A percentile compares a stretch with the other conserved stretches of the same genome.
Evolutionary conservation across 2,888 invertebrate species (phyloP).

Genomic region (Caenorhabditis sp.): DNA sequence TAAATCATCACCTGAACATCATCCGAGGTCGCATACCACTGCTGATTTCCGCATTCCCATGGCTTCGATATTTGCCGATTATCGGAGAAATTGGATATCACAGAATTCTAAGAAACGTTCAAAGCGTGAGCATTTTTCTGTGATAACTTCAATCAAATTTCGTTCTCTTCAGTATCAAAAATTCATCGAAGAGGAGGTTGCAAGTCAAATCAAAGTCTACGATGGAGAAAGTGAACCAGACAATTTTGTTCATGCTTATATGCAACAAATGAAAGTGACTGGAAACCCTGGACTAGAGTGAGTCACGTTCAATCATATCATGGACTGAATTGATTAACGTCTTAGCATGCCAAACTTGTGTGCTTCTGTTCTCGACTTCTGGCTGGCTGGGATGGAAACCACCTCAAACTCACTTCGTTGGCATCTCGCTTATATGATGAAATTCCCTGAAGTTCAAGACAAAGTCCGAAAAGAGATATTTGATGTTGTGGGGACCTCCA

Average conservation of each 20-base stretch:
- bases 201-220: slow-evolving; percentile 49
- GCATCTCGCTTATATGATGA: slow-evolving; percentile 66
- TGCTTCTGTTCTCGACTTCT: slow-evolving; percentile 68
- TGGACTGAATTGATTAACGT: too few relatives aligned
- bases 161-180: slow-evolving; percentile 23
- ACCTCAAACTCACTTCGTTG: slow-evolving; percentile 72
- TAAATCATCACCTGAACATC: slow-evolving; percentile 29
- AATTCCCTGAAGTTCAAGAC: slow-evolving; percentile 49
- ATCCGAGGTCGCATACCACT: slow-evolving; percentile 11
- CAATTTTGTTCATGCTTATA: slow-evolving; percentile 68
- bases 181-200: slow-evolving; percentile 47
- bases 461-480: slow-evolving; percentile 68
- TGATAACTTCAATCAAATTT: background rate
- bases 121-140: slow-evolving; percentile 10
- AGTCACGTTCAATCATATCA: background rate
- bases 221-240: slow-evolving; percentile 61
- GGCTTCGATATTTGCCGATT: slow-evolving; percentile 57
- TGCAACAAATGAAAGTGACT: slow-evolving; percentile 47
- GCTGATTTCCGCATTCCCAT: slow-evolving; percentile 43
- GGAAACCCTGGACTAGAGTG: slow-evolving; percentile 44
- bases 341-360: slow-evolving; percentile 44
- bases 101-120: slow-evolving; percentile 28
- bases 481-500: slow-evolving; percentile 60
- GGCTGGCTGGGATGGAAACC: slow-evolving; percentile 76
- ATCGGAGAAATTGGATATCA: slow-evolving; percentile 54